phyloP scores from a whole-genome alignment of 2,888 invertebrate species.

The Caradrina kadenii region DNA sequence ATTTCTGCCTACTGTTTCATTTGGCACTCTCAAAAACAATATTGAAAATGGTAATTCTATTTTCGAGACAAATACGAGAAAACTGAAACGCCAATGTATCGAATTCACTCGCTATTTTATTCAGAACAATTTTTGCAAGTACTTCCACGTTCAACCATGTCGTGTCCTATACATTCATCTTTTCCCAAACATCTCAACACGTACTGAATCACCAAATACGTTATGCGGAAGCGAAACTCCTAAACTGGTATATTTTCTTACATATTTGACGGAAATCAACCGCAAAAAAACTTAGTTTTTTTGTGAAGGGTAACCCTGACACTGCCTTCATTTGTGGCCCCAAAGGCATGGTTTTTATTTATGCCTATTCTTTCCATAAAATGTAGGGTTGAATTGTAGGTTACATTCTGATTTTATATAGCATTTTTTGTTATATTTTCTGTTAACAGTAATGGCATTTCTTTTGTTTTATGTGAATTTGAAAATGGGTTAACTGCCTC shows the following conservation, averaged over 20 bases:
- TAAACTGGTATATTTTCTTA: neutral
- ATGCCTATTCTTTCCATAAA: constrained; percentile 5
- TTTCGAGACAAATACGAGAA: constrained; percentile 9
- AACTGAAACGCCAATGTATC: constrained; percentile 21
- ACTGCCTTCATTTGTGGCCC: constrained; percentile 31
- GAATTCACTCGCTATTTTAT: constrained; percentile 16
- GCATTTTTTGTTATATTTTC: neutral
- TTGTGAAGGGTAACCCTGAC: constrained; percentile 7
- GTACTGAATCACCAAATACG: constrained; percentile 14
- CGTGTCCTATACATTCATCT: constrained; percentile 1
- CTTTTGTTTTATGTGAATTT: neutral
- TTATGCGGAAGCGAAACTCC: neutral
- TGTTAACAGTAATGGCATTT: neutral
- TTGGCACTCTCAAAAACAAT: constrained; percentile 12
- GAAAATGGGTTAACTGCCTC: neutral
- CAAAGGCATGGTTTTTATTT: constrained; percentile 39
- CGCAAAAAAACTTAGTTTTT: constrained; percentile 5
- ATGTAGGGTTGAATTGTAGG: constrained; percentile 13
- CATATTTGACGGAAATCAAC: neutral
- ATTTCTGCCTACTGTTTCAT: neutral
- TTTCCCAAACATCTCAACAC: constrained; percentile 25
- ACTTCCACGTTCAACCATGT: constrained; percentile 14
- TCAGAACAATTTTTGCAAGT: constrained; percentile 13
- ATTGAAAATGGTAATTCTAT: constrained; percentile 8
- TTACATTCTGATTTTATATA: constrained; percentile 2